A percentile compares a stretch with the other conserved stretches of the same genome.
phyloP scores from a whole-genome alignment of 1,140 invertebrate species.

The Lepidurus packardi region DNA sequence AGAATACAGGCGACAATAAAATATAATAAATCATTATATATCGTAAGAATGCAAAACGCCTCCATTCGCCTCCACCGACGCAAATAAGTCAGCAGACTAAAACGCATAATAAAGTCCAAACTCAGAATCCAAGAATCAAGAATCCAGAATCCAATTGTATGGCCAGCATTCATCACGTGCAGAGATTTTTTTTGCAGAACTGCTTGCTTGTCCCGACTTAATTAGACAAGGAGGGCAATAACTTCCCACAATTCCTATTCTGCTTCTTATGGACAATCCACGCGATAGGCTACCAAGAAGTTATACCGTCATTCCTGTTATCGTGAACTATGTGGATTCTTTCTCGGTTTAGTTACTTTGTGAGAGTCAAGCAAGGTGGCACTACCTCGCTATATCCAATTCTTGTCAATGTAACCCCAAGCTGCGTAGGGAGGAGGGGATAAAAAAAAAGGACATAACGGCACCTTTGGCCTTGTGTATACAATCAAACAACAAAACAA shows the following conservation, averaged over 20 bases:
- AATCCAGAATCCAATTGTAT: too few relatives aligned
- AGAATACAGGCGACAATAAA: neutral
- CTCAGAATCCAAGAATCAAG: too few relatives aligned
- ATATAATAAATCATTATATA: neutral
- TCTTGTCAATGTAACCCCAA: neutral
- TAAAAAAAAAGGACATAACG: neutral
- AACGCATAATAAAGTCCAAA: too few relatives aligned
- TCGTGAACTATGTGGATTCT: neutral
- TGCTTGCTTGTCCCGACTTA: neutral
- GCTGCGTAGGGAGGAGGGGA: neutral
- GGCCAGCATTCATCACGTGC: too few relatives aligned
- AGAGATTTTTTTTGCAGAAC: too few relatives aligned
- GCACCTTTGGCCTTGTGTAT: conserved; percentile 18
- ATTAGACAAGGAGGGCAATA: neutral
- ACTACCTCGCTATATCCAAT: neutral
- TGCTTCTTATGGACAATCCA: neutral
- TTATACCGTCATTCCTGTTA: conserved; percentile 31
- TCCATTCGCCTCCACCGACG: neutral
- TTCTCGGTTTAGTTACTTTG: too few relatives aligned
- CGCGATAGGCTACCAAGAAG: neutral
- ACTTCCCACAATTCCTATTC: neutral
- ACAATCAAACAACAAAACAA: neutral
- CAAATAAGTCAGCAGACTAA: neutral
- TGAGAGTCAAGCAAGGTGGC: too few relatives aligned
- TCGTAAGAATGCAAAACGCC: neutral